Conservation (phyloP, 2,113 vertebrate species). For the Nyctereutes procyonoides region DNA sequence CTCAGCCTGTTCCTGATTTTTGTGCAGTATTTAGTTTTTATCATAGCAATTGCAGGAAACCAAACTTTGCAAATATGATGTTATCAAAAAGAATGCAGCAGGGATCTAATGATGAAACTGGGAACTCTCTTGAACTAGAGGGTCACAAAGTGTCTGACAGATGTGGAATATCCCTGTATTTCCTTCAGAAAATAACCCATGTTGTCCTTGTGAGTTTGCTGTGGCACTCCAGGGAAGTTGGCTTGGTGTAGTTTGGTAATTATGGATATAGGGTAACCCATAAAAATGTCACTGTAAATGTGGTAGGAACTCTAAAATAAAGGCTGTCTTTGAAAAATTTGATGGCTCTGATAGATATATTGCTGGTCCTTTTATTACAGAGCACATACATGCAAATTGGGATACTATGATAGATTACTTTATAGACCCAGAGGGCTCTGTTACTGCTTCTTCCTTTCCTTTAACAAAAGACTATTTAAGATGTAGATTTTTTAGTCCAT, state of each 20-base stretch:
- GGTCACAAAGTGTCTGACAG: not conserved
- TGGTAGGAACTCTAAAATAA: not conserved
- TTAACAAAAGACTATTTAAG: not conserved
- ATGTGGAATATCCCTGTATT: not conserved
- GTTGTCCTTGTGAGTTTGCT: not conserved
- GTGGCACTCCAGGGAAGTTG: not conserved
- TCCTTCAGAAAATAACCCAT: not conserved
- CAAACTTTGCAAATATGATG: not conserved
- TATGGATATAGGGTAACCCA: not conserved
- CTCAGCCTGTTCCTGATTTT: conserved; percentile 25
- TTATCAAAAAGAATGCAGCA: not conserved
- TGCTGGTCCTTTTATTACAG: not conserved
- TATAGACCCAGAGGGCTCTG: not conserved
- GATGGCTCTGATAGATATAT: not conserved
- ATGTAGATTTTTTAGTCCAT: not conserved
- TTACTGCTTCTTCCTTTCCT: not conserved
- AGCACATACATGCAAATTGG: not conserved
- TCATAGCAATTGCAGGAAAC: not conserved
- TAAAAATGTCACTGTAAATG: not conserved
- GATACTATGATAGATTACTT: not conserved
- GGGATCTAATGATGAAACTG: not conserved
- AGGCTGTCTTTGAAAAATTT: not conserved
- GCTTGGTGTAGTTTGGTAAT: not conserved
- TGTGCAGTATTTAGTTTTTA: conserved; percentile 28
- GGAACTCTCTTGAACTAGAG: not conserved